Base-by-base conservation (phyloP, 2,797 vertebrate species). In the Sebastiscus tertius region DNA sequence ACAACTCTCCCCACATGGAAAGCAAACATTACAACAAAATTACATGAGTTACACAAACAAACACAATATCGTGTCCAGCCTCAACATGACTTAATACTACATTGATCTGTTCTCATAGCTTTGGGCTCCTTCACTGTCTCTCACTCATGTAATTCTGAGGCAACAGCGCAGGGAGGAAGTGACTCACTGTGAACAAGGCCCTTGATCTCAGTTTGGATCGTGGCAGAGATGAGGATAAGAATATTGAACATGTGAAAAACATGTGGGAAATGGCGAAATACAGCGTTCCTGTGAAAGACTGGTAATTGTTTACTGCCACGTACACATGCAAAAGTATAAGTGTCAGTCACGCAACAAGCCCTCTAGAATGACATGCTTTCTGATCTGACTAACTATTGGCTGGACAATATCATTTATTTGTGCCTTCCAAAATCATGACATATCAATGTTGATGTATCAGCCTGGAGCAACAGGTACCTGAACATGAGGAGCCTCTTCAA, bases 1-100 rank as follows among this genome's bases (percentile, higher is more conserved):
- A 46, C 36, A 63, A 68, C 33, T 56, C 34, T 73, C 65, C 77
- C 74, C 52, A 77, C 77, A 27, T 65, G 27, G 31, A 77, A 74
- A 64, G 3, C 24, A 67, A 70, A 60, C 12, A 67, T 72, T n/a
- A 64, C 56, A 69, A 42, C 39, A 10, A 69, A 66, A 79, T 59
- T 24, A 39, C 27, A 71, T 1, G 4, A 69, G 72, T 27, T 72
- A 68, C 58, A 33, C 2, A n/a, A 58, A 72, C 49, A 56, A 62
- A 77, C 62, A 46, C 13, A 13, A 66, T 39, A 49, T 85, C 18
- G 18, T 69, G 58, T 69, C 31, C 72, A 49, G 49, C 64, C 20
- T 56, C 59, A 46, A 26, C 18, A 54, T 59, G 66, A 81, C 71
- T 71, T 63, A 36, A 20, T 61, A 26, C 42, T 16, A 27, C 39